A percentile compares a stretch with the other conserved stretches of the same genome.
phyloP scores from a whole-genome alignment of 2,797 vertebrate genomes.

The Coregonus suidteri region DNA sequence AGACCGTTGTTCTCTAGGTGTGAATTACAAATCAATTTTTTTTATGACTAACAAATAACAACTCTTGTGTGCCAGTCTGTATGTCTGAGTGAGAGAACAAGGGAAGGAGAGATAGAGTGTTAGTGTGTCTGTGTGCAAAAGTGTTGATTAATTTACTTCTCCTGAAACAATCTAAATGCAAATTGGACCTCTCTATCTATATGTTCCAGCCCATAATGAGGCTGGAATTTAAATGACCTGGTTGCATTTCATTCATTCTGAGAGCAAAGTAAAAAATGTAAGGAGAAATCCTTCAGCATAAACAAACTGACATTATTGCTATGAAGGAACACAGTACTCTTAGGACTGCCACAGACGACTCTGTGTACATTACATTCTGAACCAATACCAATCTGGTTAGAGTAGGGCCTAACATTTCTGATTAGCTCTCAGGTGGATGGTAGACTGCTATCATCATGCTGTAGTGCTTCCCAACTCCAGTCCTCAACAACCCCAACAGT shows the following conservation, averaged over 20 bases:
- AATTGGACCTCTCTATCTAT: conserved; percentile 81
- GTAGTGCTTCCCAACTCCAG: background rate
- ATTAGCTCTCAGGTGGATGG: background rate
- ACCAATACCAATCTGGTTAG: background rate
- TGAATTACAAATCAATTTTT: background rate
- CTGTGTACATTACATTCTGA: background rate
- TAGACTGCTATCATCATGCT: background rate
- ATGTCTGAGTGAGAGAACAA: conserved; percentile 30
- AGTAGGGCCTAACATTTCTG: background rate
- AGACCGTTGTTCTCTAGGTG: background rate
- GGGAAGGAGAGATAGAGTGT: conserved; percentile 47
- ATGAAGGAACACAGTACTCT: conserved; percentile 11
- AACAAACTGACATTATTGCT: conserved; percentile 51
- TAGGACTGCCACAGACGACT: background rate
- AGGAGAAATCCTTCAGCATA: conserved; percentile 61
- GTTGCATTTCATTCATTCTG: conserved; percentile 72
- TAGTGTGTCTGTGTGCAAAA: conserved; percentile 57
- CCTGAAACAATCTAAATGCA: conserved; percentile 85
- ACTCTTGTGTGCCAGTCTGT: background rate
- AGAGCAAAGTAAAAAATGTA: conserved; percentile 72
- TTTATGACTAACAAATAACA: too few relatives aligned
- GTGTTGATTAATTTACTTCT: conserved; percentile 81
- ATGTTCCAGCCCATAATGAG: conserved; percentile 79
- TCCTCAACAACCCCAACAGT: background rate
- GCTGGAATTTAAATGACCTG: conserved; percentile 78